A percentile compares a stretch with the other conserved stretches of the same genome.
Conservation (phyloP, 1,140 invertebrate genomes). For the Bombus sibiricus region DNA sequence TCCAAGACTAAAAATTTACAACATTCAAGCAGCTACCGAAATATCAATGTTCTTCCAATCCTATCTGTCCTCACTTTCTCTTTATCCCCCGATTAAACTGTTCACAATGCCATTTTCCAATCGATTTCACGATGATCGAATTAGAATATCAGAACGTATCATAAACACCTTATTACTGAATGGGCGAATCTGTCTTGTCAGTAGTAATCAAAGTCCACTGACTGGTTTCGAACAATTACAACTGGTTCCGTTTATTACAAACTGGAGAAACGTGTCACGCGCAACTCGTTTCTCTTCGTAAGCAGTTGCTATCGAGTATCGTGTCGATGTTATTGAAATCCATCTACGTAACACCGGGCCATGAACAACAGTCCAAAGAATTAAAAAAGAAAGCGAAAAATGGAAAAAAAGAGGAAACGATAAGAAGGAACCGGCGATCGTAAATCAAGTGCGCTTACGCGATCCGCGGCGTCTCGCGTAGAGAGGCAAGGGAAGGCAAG, state of each 20-base stretch:
- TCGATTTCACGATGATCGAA: not conserved
- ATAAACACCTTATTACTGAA: not conserved
- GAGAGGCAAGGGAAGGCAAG: conserved; percentile 57
- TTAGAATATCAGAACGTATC: not conserved
- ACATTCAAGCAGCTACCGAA: not conserved
- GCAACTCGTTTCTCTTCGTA: not conserved
- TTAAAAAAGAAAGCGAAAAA: not conserved
- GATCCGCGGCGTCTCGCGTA: conserved; percentile 38
- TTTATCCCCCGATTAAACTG: not conserved
- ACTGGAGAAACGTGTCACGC: not conserved
- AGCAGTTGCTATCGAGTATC: not conserved
- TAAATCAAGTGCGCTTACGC: conserved; percentile 68
- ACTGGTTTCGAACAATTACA: not conserved
- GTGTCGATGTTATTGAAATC: conserved; percentile 55
- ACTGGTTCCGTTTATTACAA: conserved; percentile 6
- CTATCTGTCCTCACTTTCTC: not conserved
- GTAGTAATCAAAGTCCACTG: not conserved
- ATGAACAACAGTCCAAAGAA: not conserved
- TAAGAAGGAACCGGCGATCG: conserved; percentile 58
- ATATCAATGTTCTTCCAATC: not conserved
- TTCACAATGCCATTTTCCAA: not conserved
- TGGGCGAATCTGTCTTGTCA: not conserved
- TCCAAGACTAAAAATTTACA: not conserved
- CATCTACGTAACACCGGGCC: not conserved
- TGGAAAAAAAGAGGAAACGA: not conserved